Evolutionary conservation across 2,888 invertebrate genomes (phyloP).

Genomic region (Aproaerema taeniolella): DNA sequence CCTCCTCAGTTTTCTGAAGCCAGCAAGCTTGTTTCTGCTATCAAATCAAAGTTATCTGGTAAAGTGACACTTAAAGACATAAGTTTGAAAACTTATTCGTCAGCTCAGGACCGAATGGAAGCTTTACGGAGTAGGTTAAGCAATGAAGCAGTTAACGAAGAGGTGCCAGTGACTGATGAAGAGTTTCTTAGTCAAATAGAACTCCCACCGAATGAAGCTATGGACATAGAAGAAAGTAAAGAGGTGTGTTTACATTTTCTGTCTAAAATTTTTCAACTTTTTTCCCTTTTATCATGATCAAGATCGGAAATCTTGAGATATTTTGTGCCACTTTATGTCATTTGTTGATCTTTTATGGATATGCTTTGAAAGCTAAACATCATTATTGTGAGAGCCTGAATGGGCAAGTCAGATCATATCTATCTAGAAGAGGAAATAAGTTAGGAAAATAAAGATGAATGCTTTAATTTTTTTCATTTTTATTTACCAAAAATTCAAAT

Average conservation of each 20-base stretch:
- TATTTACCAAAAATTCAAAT: too few relatives aligned
- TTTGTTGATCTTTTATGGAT: too few relatives aligned
- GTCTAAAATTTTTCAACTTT: conserved; percentile 19
- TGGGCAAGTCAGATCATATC: too few relatives aligned
- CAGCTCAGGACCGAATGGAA: conserved; percentile 52
- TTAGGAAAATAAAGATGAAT: too few relatives aligned
- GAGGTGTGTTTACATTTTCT: conserved; percentile 37
- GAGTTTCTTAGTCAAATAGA: too few relatives aligned
- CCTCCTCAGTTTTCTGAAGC: conserved; percentile 70
- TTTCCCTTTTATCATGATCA: conserved; percentile 2
- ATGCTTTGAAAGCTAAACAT: too few relatives aligned
- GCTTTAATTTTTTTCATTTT: too few relatives aligned
- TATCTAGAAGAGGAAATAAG: too few relatives aligned
- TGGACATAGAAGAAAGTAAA: conserved; percentile 56
- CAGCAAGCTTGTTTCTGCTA: conserved; percentile 60
- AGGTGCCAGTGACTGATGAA: conserved; percentile 21
- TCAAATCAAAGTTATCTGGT: conserved; percentile 59
- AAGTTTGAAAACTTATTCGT: conserved; percentile 28
- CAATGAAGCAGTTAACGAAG: conserved; percentile 33
- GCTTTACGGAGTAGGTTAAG: conserved; percentile 38
- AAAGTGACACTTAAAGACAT: conserved; percentile 29
- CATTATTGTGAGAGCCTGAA: too few relatives aligned
- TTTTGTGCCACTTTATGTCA: conserved; percentile 9
- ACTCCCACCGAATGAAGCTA: conserved; percentile 38
- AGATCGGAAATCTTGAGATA: conserved; percentile 4